Evolutionary conservation across 2,888 invertebrate genomes (phyloP), one percentile per base, ranked within the genome.

Genomic region (Cryptocephalus primarius): DNA sequence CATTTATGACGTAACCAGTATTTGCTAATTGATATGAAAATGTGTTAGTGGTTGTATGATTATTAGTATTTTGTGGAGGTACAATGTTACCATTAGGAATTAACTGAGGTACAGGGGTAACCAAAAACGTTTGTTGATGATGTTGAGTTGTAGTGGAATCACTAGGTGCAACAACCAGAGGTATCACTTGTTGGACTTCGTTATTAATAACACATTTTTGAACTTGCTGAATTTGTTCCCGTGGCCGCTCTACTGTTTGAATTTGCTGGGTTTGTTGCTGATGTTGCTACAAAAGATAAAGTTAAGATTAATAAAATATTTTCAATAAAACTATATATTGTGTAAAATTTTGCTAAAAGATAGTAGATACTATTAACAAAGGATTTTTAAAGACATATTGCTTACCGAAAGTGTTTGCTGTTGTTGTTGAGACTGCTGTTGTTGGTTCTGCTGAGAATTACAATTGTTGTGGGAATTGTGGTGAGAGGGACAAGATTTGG

Each of bases 61-160:
- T 67, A 47, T 59, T 60, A 22, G 64, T 52, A 55, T 65, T 67
- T 54, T 69, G 68, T 12, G 66, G 58, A 11, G 63, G 59, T 33
- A 67, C 66, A 42, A 69, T 61, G 54, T 67, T 69, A 38, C 66
- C 65, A 55, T 67, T 69, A 14, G 69, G 78, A 55, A 80, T 75
- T 66, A 81, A 72, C 67, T 80, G 80, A 22, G 79, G 78, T 32
- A 81, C 79, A 1, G 80, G 80, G 1, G 80, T 79, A 8, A 81
- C 80, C 49, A 80, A 73, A 63, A 79, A 81, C 0, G 80, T 76
- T 56, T 79, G 78, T 60, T 79, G 80, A 41, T 79, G 79, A 54
- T 79, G 77, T 49, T 69, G 67, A 14, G 59, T 52, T 6, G 56
- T 51, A 8, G 55, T 56, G 44, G 60, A 60, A 50, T 63, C 65